Conservation (phyloP, 2,113 vertebrate species). For the Spea bombifrons region DNA sequence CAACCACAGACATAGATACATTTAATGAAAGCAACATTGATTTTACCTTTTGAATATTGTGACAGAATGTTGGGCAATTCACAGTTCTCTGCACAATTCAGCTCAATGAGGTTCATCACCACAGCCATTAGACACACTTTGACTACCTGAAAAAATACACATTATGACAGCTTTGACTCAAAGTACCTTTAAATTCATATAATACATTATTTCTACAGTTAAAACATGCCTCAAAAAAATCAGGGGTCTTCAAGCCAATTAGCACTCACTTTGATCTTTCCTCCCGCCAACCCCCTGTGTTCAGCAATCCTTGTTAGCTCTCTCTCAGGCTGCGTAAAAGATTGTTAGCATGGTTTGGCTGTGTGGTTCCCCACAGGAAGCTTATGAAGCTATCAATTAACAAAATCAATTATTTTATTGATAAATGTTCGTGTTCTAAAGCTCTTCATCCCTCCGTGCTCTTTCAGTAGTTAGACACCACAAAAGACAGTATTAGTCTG, state of each 20-base stretch:
- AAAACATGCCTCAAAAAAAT: conserved; percentile 4
- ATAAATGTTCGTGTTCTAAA: conserved; percentile 19
- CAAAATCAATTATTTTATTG: conserved; percentile 35
- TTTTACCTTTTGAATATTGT: too few relatives aligned
- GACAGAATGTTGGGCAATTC: too few relatives aligned
- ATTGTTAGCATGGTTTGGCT: conserved; percentile 37
- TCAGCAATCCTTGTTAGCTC: conserved; percentile 30
- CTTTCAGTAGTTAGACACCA: background rate
- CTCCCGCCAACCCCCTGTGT: background rate
- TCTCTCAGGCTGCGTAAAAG: conserved; percentile 32
- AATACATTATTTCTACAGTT: conserved; percentile 11
- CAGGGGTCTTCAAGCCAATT: conserved; percentile 31
- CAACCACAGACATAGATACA: too few relatives aligned
- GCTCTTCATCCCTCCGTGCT: background rate
- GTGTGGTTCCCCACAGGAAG: conserved; percentile 22
- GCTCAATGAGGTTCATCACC: too few relatives aligned
- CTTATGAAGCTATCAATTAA: conserved; percentile 35
- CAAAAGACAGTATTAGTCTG: background rate
- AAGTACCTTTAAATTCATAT: background rate
- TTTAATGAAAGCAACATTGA: too few relatives aligned
- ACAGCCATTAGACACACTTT: too few relatives aligned
- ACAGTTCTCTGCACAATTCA: too few relatives aligned
- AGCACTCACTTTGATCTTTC: conserved; percentile 21
- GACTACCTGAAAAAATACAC: too few relatives aligned
- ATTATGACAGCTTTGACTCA: too few relatives aligned